Conservation (phyloP, 2,113 vertebrate genomes). For the Thamnophis sirtalis region DNA sequence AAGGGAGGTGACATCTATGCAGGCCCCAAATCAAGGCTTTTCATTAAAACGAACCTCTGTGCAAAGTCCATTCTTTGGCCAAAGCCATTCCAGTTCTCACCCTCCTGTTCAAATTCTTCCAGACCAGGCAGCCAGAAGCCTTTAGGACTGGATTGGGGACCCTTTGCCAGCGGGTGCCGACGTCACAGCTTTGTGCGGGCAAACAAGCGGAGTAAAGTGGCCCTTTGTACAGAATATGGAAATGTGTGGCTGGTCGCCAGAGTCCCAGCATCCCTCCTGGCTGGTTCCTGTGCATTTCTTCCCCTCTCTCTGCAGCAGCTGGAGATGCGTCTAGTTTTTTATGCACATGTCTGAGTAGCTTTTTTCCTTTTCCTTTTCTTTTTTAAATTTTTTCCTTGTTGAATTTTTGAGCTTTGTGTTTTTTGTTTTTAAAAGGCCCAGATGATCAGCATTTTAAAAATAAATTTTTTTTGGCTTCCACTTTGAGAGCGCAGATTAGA, state of each 20-base stretch:
- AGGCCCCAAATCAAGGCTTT: background rate
- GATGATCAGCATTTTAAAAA: conserved; percentile 22
- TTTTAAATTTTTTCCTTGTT: background rate
- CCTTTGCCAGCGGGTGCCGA: conserved; percentile 47
- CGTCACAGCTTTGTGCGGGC: conserved; percentile 41
- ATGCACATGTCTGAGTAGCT: background rate
- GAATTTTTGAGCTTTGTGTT: conserved; percentile 20
- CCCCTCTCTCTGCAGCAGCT: conserved; percentile 32
- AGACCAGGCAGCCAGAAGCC: background rate
- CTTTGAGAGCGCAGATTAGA: background rate
- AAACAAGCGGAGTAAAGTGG: conserved; percentile 40
- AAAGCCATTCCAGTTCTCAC: background rate
- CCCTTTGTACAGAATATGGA: conserved; percentile 38
- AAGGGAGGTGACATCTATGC: too few relatives aligned
- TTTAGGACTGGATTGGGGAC: background rate
- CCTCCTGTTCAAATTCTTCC: background rate
- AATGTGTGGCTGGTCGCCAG: conserved; percentile 36
- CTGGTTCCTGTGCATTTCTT: conserved; percentile 32
- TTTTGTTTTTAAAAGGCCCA: background rate
- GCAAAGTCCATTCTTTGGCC: background rate
- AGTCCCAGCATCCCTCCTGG: conserved; percentile 43
- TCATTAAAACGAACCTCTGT: background rate
- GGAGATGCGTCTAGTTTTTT: background rate
- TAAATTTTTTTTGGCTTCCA: background rate
- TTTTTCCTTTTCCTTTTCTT: background rate